phyloP scores from a whole-genome alignment of 1,140 invertebrate genomes.

The Diuraphis noxia region DNA sequence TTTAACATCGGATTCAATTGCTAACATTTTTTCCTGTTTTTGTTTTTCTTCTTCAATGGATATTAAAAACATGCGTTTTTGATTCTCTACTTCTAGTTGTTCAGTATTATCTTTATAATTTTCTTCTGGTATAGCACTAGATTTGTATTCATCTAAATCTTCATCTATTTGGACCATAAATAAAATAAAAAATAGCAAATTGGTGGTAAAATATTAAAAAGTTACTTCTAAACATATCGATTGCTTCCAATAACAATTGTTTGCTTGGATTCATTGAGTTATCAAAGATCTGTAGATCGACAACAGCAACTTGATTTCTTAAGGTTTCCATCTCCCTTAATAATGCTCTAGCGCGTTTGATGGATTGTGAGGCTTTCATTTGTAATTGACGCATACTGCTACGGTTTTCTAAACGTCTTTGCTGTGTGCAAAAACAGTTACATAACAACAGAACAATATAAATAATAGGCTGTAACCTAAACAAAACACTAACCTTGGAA shows the following conservation, averaged over 20 bases:
- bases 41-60: constrained; percentile 39
- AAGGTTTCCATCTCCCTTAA: constrained; percentile 47
- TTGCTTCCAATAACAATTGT: constrained; percentile 17
- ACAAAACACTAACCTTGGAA: constrained; percentile 14
- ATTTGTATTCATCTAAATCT: constrained; percentile 29
- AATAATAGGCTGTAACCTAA: neutral
- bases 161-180: constrained; percentile 10
- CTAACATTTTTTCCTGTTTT: constrained; percentile 41
- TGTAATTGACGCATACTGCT: constrained; percentile 24
- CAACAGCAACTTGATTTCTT: constrained; percentile 32
- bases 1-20: constrained; percentile 45
- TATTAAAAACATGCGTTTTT: constrained; percentile 17
- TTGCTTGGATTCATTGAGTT: constrained; percentile 11
- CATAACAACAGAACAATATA: neutral
- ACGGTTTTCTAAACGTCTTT: constrained; percentile 37
- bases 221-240: constrained; percentile 48
- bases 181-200: neutral
- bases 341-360: constrained; percentile 14
- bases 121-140: neutral
- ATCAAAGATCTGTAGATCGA: constrained; percentile 18
- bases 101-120: neutral
- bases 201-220: neutral
- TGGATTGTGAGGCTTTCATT: constrained; percentile 36
- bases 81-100: neutral
- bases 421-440: neutral